Evolutionary conservation across 1,140 invertebrate species (phyloP), one percentile per base, ranked within the genome.

Genomic region (Anoplophora glabripennis): DNA sequence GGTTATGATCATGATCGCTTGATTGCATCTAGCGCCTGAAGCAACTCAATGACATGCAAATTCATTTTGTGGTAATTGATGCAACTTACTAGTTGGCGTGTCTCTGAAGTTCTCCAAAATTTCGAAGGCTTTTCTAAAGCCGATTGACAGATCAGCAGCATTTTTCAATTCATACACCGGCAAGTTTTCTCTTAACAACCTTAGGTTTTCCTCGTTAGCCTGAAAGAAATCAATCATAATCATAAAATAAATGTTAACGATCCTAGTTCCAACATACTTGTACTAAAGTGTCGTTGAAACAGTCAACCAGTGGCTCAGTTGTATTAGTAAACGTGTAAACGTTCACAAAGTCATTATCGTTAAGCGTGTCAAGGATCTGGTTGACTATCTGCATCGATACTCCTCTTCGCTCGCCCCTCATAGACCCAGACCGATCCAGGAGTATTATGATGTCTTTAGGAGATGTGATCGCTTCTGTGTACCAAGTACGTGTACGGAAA

Each of bases 341-440:
- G 76, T 98, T 98, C 61, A 99, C 96, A 79, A 94, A 98, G 78
- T 99, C 98, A 78, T 99, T 97, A 76, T 97, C 95, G 56, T 92
- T 95, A 15, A 99, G 84, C 0, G 98, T 99, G 65, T 99, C 95
- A 49, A 99, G 79, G 60, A 99, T 96, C 65, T 94, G 94, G 53
- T 91, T 88, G 37, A 97, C 92, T 12, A 98, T 92, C 69, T 96
- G 93, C 71, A 89, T 88, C 5, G 96, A 95, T 59, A 99, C 97
- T 76, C 94, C 90, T 71, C 90, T 86, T 62, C 94, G 81, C 67
- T 93, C 85, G 5, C 96, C 96, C 37, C 89, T 96, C 95, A 99
- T 99, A 35, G 96, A 99, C 17, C 97, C 98, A 68, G 93, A 93
- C 33, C 84, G 86, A 76, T 99, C 98, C 35, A 99, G 83, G 54